phyloP scores from a whole-genome alignment of 2,113 vertebrate species.

The Syngnathus floridae region DNA sequence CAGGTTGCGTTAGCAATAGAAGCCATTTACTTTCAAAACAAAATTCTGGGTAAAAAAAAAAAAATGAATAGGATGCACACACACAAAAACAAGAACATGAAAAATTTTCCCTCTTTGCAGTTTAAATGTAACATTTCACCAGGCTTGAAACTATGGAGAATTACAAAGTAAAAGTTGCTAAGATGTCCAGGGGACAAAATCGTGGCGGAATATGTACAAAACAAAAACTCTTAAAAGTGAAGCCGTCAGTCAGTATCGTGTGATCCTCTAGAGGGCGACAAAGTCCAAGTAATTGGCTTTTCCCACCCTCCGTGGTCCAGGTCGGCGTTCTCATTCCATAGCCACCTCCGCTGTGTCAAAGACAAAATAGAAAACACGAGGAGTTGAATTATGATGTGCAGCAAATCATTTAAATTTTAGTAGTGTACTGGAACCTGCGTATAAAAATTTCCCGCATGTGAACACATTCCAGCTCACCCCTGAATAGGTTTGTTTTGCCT shows the following conservation, averaged over 20 bases:
- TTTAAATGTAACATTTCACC: not conserved
- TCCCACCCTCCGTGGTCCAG: slow-evolving; percentile 2
- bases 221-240: slow-evolving; percentile 16
- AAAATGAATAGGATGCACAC: no score
- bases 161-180: not conserved
- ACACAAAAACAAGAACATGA: not conserved
- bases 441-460: no score
- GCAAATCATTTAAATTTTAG: not conserved
- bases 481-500: no score
- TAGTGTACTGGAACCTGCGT: no score
- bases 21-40: not conserved
- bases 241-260: slow-evolving; percentile 39
- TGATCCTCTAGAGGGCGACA: slow-evolving; percentile 56
- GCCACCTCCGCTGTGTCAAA: slow-evolving; percentile 33
- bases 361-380: not conserved
- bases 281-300: slow-evolving; percentile 36
- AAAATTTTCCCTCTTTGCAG: not conserved
- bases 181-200: not conserved
- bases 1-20: not conserved
- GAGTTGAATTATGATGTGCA: not conserved
- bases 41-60: no score
- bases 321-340: slow-evolving; percentile 42
- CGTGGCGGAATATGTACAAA: slow-evolving; percentile 8
- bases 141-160: not conserved
- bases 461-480: no score